Conservation (phyloP, 1,140 invertebrate genomes). For the Macrobrachium rosenbergii region DNA sequence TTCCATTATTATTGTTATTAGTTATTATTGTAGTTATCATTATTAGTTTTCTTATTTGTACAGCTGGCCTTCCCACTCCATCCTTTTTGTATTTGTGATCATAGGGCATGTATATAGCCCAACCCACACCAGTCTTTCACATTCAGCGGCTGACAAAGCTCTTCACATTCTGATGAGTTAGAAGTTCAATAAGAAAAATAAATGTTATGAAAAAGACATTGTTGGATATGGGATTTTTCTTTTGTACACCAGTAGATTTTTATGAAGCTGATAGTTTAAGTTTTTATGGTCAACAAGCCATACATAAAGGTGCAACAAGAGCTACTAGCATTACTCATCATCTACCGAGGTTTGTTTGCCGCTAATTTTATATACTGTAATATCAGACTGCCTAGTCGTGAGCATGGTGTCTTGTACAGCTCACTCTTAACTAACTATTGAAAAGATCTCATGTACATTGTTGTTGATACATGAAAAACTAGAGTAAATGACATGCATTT, state of each 20-base stretch:
- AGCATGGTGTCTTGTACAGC: slow-evolving; percentile 45
- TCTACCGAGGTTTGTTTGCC: slow-evolving; percentile 57
- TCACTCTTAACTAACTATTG: slow-evolving; percentile 58
- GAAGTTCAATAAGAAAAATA: slow-evolving; percentile 33
- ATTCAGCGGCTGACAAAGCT: slow-evolving; percentile 61
- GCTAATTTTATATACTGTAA: slow-evolving; percentile 44
- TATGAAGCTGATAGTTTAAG: slow-evolving; percentile 25
- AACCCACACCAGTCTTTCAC: slow-evolving; percentile 62
- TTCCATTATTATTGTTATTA: not conserved
- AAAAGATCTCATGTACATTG: slow-evolving; percentile 62
- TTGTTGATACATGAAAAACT: slow-evolving; percentile 56
- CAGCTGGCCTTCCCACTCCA: slow-evolving; percentile 60
- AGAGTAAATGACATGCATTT: slow-evolving; percentile 46
- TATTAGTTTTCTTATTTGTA: slow-evolving; percentile 30
- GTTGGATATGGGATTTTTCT: slow-evolving; percentile 18
- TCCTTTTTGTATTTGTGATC: slow-evolving; percentile 60
- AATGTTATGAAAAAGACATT: slow-evolving; percentile 14
- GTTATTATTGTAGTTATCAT: slow-evolving; percentile 3
- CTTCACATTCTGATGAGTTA: slow-evolving; percentile 21
- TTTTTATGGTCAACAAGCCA: slow-evolving; percentile 35
- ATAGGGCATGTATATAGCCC: slow-evolving; percentile 53
- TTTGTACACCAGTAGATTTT: not conserved
- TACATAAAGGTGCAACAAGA: slow-evolving; percentile 56
- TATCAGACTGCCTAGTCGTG: slow-evolving; percentile 63
- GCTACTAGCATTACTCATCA: slow-evolving; percentile 53